A percentile compares a stretch with the other conserved stretches of the same genome.
Conservation (phyloP, 2,797 vertebrate genomes). For the Rousettus madagascariensis region DNA sequence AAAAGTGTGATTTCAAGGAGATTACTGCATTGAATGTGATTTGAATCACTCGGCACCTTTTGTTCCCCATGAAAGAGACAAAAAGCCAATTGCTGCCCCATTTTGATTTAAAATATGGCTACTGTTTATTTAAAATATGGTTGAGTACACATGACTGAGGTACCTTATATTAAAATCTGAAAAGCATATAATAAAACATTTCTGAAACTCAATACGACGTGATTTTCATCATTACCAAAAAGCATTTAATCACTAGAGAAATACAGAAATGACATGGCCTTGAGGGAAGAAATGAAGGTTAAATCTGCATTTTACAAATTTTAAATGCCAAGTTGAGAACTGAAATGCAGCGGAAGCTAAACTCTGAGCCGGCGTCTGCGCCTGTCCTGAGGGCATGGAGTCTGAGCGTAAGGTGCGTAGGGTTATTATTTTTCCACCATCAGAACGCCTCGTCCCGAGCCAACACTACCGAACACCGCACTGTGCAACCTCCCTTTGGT, state of each 20-base stretch:
- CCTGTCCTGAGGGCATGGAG: background rate
- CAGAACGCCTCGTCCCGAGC: background rate
- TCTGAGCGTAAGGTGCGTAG: background rate
- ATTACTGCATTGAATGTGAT: background rate
- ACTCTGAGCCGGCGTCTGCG: background rate
- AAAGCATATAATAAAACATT: background rate
- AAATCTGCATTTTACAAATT: conserved; percentile 45
- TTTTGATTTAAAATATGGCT: conserved; percentile 32
- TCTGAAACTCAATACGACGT: conserved; percentile 3
- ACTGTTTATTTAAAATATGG: background rate
- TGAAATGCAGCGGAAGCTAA: conserved; percentile 48
- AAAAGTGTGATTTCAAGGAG: background rate
- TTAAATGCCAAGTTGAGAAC: conserved; percentile 21
- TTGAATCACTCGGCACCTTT: conserved; percentile 44
- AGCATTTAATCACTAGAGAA: conserved; percentile 17
- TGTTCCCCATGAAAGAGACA: background rate
- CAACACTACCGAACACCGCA: background rate
- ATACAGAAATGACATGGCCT: conserved; percentile 1
- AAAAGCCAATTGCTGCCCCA: background rate
- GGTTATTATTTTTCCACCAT: background rate
- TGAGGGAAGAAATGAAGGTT: conserved; percentile 12
- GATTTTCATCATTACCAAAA: conserved; percentile 36
- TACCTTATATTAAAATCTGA: background rate
- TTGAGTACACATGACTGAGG: background rate
- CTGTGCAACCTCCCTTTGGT: background rate